phyloP scores from a whole-genome alignment of 2,888 invertebrate genomes.

The Catocala sponsa region DNA sequence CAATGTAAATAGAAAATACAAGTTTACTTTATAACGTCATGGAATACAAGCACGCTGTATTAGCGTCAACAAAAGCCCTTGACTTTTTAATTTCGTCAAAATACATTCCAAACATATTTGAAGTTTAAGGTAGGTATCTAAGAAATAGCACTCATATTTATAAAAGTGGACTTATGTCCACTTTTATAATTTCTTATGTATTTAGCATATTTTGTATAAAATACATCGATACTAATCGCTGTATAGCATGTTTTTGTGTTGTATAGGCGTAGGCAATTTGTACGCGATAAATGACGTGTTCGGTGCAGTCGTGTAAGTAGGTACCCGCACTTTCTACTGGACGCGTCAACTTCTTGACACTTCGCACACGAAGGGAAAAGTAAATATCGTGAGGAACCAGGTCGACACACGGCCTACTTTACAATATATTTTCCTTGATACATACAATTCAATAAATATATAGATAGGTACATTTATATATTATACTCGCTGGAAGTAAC shows the following conservation, averaged over 20 bases:
- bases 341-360: conserved; percentile 60
- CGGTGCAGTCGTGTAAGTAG: conserved; percentile 30
- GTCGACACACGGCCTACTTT: conserved; percentile 73
- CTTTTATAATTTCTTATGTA: no score
- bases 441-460: conserved; percentile 11
- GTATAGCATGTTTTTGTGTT: conserved; percentile 43
- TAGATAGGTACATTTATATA: neutral
- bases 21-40: conserved; percentile 2
- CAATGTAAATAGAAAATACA: conserved; percentile 1
- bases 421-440: conserved; percentile 38
- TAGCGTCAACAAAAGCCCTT: conserved; percentile 14
- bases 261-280: conserved; percentile 31
- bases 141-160: conserved; percentile 3
- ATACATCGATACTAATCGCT: conserved; percentile 32
- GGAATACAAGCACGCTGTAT: conserved; percentile 8
- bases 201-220: conserved; percentile 18
- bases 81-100: conserved; percentile 8
- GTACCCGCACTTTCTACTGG: conserved; percentile 45
- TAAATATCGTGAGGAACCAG: conserved; percentile 70
- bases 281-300: conserved; percentile 38
- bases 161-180: neutral
- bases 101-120: conserved; percentile 6
- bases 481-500: no score
- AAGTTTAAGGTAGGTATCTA: neutral
- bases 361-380: conserved; percentile 56